Evolutionary conservation across 2,113 vertebrate genomes (phyloP), one percentile per base, ranked within the genome.

Genomic region (Elachura formosa): DNA sequence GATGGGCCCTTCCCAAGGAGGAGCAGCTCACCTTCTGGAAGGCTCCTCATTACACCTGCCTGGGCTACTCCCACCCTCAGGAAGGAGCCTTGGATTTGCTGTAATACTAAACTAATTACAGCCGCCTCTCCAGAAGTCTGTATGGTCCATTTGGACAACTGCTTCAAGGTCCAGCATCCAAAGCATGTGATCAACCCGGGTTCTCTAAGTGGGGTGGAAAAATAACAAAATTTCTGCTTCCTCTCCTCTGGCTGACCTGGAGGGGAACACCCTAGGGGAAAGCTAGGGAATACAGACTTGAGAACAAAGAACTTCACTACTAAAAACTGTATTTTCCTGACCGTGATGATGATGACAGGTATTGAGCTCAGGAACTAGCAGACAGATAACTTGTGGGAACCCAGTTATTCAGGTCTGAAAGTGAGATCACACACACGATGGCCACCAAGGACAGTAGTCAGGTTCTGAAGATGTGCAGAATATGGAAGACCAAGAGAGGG

Each of bases 41-140:
- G 14, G n/a, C 19, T 89, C 15, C 52, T 86, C 0, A 0, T 49
- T 55, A 63, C 12, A 59, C 33, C 17, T 84, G 67, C 49, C 38
- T 66, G 61, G 33, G 14, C 61, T 36, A 29, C 13, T 58, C 45
- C 52, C 1, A 0, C 46, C 12, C 33, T 75, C 0, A 0, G 52
- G 26, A 85, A 62, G 15, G 40, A 73, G 23, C 9, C 55, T 62
- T 2, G 14, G 55, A 49, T 74, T 80, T 93, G 23, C 33, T 66
- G 9, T 45, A 87, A 31, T 9, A 31, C 41, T 31, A 69, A 79
- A 67, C 41, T n/a, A 69, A 89, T 36, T 55, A 68, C 34, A 84
- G 49, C 31, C 84, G 59, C 16, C 45, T 61, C n/a, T 56, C 46
- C 38, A 68, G 28, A 84, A 61, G 7, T 36, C 36, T 48, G 31